A percentile compares a stretch with the other conserved stretches of the same genome.
These are phyloP conservation scores for Grammomys dolichurus DNA, from an alignment of 2,113 vertebrate genomes.

Conservation along the genomic window DNA sequence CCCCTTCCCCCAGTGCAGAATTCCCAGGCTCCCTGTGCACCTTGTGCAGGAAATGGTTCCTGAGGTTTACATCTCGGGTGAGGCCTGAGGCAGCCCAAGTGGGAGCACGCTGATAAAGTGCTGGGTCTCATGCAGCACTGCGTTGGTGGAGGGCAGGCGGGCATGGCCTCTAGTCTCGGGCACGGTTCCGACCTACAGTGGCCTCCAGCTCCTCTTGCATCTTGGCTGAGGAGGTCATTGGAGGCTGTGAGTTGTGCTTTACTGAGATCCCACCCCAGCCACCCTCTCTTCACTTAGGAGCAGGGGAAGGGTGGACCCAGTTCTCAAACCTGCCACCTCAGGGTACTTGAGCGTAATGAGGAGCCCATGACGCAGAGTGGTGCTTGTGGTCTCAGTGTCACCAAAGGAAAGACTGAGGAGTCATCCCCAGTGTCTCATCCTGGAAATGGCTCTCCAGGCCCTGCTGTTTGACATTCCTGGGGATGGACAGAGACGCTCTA, in stretches of 20 bases:
- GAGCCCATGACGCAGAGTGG: slow-evolving; percentile 87
- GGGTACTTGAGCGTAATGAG: slow-evolving; percentile 88
- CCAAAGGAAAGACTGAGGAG: slow-evolving; percentile 87
- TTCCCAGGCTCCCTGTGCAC: background rate
- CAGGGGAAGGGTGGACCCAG: too few relatives aligned
- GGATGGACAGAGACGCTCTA: background rate
- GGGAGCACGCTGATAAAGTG: slow-evolving; percentile 7
- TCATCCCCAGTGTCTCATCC: slow-evolving; percentile 85
- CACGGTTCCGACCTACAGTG: background rate
- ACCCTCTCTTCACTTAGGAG: background rate
- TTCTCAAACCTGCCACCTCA: slow-evolving; percentile 83
- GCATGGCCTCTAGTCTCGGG: slow-evolving; percentile 7
- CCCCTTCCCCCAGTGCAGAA: too few relatives aligned
- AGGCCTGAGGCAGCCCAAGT: background rate
- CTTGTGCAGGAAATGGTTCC: slow-evolving; percentile 40
- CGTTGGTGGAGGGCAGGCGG: slow-evolving; percentile 40
- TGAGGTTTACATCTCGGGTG: background rate
- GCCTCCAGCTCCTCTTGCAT: slow-evolving; percentile 67
- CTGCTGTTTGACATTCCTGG: slow-evolving; percentile 84
- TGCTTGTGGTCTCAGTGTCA: slow-evolving; percentile 89
- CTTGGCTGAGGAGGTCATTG: background rate
- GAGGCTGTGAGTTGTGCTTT: background rate
- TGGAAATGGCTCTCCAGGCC: slow-evolving; percentile 85
- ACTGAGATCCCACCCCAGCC: background rate
- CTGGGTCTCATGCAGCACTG: slow-evolving; percentile 58